Base-by-base conservation (phyloP, 2,113 vertebrate genomes). In the Lophochroa leadbeateri region DNA sequence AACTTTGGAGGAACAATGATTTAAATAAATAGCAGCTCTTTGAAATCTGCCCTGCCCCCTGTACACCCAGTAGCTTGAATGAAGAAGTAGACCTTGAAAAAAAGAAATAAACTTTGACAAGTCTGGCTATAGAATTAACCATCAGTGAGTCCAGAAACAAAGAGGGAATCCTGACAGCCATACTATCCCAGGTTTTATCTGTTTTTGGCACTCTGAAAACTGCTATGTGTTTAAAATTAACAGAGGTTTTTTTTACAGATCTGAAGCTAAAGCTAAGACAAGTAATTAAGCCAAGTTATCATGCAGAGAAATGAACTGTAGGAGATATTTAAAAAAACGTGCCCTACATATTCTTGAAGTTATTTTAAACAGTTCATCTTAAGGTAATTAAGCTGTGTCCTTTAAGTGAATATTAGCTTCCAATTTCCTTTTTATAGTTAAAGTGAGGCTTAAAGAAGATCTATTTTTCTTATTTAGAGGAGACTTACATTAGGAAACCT, bases 251-350 rank as follows among this genome's bases (percentile, higher is more conserved):
- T 92, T 95, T 93, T 93, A 82, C 53, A 83, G 80, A 74, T 90
- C 82, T 70, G 76, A 90, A 92, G 75, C 88, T 69, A 53, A 88
- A 86, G 75, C 90, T 93, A 88, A 96, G 74, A 90, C 75, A 70
- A 86, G 91, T 96, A 93, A 92, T 96, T 94, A 94, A 94, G 50
- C 13, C 50, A 88, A 86, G 76, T 88, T 95, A 90, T 77, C 90
- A 52, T 46, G 82, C 68, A 93, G 79, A 83, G 64, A 79, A 93
- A 75, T 90, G 64, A 88, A 91, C 80, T 86, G 49, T 67, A 70
- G 82, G 58, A 90, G 41, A 58, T 71, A 41, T 77, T 96, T 93
- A 77, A 95, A 90, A 94, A 93, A 94, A 80, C 65, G 72, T 80
- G 88, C 46, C 74, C 92, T 96, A 94, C 72, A 88, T 95, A 86